Base-by-base conservation (phyloP, 2,888 invertebrate genomes). In the Augochlorella aurata region DNA sequence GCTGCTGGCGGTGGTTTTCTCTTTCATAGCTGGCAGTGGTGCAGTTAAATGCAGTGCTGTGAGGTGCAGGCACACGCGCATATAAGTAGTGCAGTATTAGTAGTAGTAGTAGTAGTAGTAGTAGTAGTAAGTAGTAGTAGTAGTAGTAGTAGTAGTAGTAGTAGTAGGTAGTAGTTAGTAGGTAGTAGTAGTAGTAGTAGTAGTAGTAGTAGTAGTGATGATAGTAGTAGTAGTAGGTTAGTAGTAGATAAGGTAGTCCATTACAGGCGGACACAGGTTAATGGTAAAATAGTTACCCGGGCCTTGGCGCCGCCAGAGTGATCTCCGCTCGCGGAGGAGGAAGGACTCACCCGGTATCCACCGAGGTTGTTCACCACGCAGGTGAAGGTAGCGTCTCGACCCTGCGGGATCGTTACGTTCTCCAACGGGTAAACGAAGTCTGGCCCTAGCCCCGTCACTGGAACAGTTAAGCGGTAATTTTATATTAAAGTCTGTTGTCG, bases 361-460 rank as follows among this genome's bases (percentile, higher is more conserved):
- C 96, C 96, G 93, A 97, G 96, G 95, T 97, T 97, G 95, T 97
- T 97, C 92, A 97, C 97, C 93, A 97, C 96, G 93, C 97, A 97
- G 89, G 97, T 97, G 94, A 97, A 97, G 93, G 96, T 96, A 90
- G 97, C 97, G 94, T 97, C 97, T 90, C 97, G 95, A 85, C 97
- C 97, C 94, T 97, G 97, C 85, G 97, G 95, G 91, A 97, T 96
- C 87, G 97, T 97, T 94, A 97, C 96, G 95, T 97, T 97, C 95
- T 97, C 96, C 95, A 97, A 94, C 67, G 97, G 96, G 91, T 96
- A 96, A 89, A 96, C 94, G 95, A 97, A 97, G 94, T 97, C 96
- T 91, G 97, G 97, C 94, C 97, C 97, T 94, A 96, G 95, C 93
- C 96, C 96, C 96, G 95, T 90, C 95, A 95, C 94, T 95, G 86